phyloP scores from a whole-genome alignment of 2,888 invertebrate genomes.

The Drosophila mimetica region DNA sequence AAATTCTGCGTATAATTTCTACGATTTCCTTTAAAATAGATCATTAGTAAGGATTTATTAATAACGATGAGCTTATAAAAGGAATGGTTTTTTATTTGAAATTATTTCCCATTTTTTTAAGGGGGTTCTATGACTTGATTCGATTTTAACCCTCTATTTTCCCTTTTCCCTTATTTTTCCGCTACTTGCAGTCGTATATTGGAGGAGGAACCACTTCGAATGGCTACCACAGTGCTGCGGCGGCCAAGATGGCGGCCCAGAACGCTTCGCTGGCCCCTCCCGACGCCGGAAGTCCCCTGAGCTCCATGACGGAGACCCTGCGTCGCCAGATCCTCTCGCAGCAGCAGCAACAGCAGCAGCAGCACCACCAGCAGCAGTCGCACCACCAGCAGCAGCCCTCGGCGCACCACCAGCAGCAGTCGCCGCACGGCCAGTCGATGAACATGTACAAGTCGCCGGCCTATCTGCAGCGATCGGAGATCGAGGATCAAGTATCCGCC shows the following conservation, averaged over 20 bases:
- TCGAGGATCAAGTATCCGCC: constrained; percentile 82
- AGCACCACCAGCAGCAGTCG: constrained; percentile 68
- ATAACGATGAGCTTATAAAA: background rate
- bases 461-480: constrained; percentile 82
- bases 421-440: constrained; percentile 81
- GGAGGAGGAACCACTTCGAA: constrained; percentile 76
- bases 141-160: constrained; percentile 9
- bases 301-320: constrained; percentile 82
- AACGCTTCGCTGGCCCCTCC: constrained; percentile 75
- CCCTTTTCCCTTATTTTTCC: background rate
- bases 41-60: background rate
- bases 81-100: background rate
- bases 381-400: constrained; percentile 77
- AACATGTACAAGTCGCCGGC: constrained; percentile 84
- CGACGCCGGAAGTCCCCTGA: constrained; percentile 78
- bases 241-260: constrained; percentile 75
- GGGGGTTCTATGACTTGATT: too few relatives aligned
- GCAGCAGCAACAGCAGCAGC: constrained; percentile 79
- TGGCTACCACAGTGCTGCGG: constrained; percentile 79
- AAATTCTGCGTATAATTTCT: background rate
- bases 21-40: background rate
- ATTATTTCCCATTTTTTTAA: background rate
- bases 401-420: constrained; percentile 63
- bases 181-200: constrained; percentile 56
- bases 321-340: constrained; percentile 83